These are phyloP conservation scores for Leuctra nigra DNA, from an alignment of 2,888 invertebrate genomes.

Conservation along the genomic window DNA sequence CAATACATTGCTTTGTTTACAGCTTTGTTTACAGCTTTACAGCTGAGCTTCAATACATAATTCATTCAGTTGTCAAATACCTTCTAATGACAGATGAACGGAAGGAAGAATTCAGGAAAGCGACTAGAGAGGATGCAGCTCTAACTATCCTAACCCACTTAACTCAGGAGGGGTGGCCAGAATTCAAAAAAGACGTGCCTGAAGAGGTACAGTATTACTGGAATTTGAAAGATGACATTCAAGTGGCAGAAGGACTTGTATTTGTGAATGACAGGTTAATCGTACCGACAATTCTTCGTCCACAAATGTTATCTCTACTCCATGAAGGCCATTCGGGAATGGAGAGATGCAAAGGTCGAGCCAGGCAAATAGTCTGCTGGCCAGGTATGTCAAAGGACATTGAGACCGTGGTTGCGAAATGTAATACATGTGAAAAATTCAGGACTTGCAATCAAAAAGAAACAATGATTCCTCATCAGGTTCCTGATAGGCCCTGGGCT, in stretches of 20 bases:
- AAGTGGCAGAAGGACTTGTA: slow-evolving; percentile 10
- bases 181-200: neutral
- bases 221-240: slow-evolving; percentile 4
- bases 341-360: neutral
- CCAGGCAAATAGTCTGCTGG: slow-evolving; percentile 9
- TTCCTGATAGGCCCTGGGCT: slow-evolving; percentile 9
- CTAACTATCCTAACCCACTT: neutral
- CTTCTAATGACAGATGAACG: neutral
- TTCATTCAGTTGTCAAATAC: neutral
- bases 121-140: neutral
- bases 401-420: slow-evolving; percentile 26
- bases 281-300: slow-evolving; percentile 5
- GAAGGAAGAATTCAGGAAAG: neutral
- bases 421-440: slow-evolving; percentile 13
- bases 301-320: neutral
- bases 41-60: neutral
- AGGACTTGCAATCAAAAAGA: neutral
- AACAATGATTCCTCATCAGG: slow-evolving; percentile 10
- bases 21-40: no score
- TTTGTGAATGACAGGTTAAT: slow-evolving; percentile 5
- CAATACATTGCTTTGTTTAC: no score
- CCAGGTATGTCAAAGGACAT: slow-evolving; percentile 31
- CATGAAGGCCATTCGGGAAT: slow-evolving; percentile 19
- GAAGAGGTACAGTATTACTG: slow-evolving; percentile 1
- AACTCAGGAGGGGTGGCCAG: neutral